Base-by-base conservation (phyloP, 23 tunicate genomes). In the Ciona savignyi region DNA sequence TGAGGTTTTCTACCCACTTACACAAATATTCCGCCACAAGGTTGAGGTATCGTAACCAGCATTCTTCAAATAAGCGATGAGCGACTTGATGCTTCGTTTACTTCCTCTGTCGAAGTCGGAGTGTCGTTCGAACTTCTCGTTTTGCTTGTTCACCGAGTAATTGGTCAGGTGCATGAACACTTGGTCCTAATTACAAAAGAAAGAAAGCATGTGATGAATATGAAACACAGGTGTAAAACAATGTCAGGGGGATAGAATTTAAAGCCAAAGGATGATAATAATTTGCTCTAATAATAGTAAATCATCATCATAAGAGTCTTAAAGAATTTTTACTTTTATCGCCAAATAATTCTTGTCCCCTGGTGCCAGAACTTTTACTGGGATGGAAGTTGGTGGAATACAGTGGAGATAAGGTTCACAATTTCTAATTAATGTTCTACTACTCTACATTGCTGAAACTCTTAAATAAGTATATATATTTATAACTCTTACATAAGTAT, bases 161-260 rank as follows among this genome's bases (percentile, higher is more conserved):
- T 89, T 89, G 25, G 96, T 89, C 31, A 89, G 80, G 32, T 89
- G 96, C 96, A 89, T 89, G 83, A 62, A 89, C 31, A 77, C 34
- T 25, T 87, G 86, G 68, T 78, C 80, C 96, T 89, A 3, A n/a
- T n/a, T 42, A 15, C 9, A 42, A 42, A 42, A 42, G 15, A 42
- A 6, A 42, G 56, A 42, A 6, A 15, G 15, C 15, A 15, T 9
- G 9, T 42, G 9, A 42, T 42, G 15, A 42, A 6, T 42, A 42
- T 42, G 15, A 6, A 15, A 6, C 15, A 42, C 15, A 42, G 9
- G 56, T 42, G 15, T 6, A 42, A 42, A 42, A 42, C 9, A 42
- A 15, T 42, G 11, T 15, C 56, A 15, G 56, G 56, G 56, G 15
- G 15, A 42, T 42, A 42, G 56, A 42, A n/a, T n/a, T n/a, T n/a